A percentile compares a stretch with the other conserved stretches of the same genome.
Evolutionary conservation across 1,140 invertebrate genomes (phyloP).

Genomic region (Triops cancriformis): DNA sequence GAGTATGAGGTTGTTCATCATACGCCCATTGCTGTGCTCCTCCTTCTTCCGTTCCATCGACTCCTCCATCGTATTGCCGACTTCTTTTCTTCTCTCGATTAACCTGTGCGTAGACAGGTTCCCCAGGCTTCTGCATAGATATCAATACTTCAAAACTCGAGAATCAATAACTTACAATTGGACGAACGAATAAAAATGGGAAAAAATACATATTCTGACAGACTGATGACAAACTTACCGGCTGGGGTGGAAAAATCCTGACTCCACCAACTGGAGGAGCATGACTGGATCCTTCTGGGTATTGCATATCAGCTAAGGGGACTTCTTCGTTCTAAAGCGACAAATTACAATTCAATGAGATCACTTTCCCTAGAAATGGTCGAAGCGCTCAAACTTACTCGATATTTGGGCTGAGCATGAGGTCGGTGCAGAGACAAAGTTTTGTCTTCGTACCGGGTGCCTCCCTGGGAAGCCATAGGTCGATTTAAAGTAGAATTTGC

Average conservation of each 20-base stretch:
- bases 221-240: constrained; percentile 44
- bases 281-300: constrained; percentile 49
- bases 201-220: not conserved
- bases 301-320: constrained; percentile 61
- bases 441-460: constrained; percentile 83
- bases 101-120: constrained; percentile 70
- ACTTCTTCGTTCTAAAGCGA: constrained; percentile 54
- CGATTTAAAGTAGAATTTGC: constrained; percentile 87
- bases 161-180: not conserved
- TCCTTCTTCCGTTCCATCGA: constrained; percentile 32
- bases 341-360: constrained; percentile 24
- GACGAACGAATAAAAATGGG: not conserved
- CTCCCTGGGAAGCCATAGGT: constrained; percentile 88
- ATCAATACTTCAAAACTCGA: constrained; percentile 25
- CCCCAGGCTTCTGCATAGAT: constrained; percentile 50
- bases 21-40: constrained; percentile 17
- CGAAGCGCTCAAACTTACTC: constrained; percentile 16
- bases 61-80: constrained; percentile 47
- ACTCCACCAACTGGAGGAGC: constrained; percentile 46
- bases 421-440: constrained; percentile 50
- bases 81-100: constrained; percentile 69
- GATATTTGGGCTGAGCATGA: constrained; percentile 37
- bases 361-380: constrained; percentile 1
- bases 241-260: constrained; percentile 49
- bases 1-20: constrained; percentile 16